A percentile compares a stretch with the other conserved stretches of the same genome.
Conservation (phyloP, 2,888 invertebrate genomes). For the Gortyna flavago region DNA sequence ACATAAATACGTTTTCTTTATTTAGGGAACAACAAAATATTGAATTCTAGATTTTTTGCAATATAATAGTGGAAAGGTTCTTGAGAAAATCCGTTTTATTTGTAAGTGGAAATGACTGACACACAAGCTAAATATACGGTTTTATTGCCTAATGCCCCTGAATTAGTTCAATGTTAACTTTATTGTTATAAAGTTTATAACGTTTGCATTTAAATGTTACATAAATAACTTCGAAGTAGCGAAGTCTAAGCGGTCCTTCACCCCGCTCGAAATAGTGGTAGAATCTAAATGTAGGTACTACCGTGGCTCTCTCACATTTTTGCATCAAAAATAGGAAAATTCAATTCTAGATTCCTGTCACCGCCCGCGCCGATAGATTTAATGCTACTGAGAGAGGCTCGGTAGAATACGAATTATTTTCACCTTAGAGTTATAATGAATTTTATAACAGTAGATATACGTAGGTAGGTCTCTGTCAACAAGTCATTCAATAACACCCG, state of each 20-base stretch:
- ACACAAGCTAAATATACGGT: conserved; percentile 18
- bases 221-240: conserved; percentile 59
- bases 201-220: conserved; percentile 57
- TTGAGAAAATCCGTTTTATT: background rate
- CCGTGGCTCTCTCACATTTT: conserved; percentile 42
- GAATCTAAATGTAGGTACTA: conserved; percentile 57
- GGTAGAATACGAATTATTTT: conserved; percentile 55
- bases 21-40: background rate
- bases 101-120: too few relatives aligned
- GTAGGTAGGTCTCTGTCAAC: background rate
- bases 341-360: conserved; percentile 53
- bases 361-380: conserved; percentile 16
- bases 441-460: conserved; percentile 4
- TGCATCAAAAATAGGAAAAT: conserved; percentile 62
- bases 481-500: too few relatives aligned
- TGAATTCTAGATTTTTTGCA: background rate
- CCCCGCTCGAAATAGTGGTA: conserved; percentile 66
- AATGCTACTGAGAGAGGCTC: conserved; percentile 22
- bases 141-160: conserved; percentile 28
- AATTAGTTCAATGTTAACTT: conserved; percentile 62
- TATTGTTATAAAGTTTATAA: conserved; percentile 44
- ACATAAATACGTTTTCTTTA: background rate
- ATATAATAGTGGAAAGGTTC: background rate
- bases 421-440: conserved; percentile 8
- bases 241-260: conserved; percentile 58